Conservation (phyloP, 2,888 invertebrate species). For the Heliconius aoede region DNA sequence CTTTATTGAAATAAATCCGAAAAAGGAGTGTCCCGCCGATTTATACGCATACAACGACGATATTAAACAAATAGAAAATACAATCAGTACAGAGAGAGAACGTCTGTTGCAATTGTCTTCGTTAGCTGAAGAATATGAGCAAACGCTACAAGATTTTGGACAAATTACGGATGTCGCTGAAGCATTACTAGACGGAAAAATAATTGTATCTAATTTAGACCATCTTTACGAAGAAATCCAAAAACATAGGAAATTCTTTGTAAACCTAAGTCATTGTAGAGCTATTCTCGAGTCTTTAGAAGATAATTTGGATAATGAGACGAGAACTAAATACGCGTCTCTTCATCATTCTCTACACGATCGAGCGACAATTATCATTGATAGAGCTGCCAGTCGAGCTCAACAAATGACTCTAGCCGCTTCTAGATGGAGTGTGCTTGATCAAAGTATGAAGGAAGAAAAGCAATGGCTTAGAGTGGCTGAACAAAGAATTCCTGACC, state of each 20-base stretch:
- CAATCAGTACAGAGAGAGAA: conserved; percentile 88
- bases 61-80: conserved; percentile 87
- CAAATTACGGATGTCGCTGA: conserved; percentile 94
- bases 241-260: conserved; percentile 94
- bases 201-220: conserved; percentile 89
- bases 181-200: conserved; percentile 89
- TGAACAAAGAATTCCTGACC: conserved; percentile 91
- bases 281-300: conserved; percentile 93
- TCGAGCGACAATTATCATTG: conserved; percentile 89
- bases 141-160: conserved; percentile 92
- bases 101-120: conserved; percentile 89
- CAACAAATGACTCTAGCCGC: conserved; percentile 94
- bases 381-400: conserved; percentile 91
- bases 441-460: conserved; percentile 93
- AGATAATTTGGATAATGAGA: conserved; percentile 91
- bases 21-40: conserved; percentile 87
- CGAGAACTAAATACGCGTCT: conserved; percentile 87
- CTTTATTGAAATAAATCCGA: conserved; percentile 87
- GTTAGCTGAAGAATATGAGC: conserved; percentile 93
- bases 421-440: conserved; percentile 91
- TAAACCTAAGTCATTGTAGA: conserved; percentile 93
- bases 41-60: conserved; percentile 87
- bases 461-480: conserved; percentile 92
- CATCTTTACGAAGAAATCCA: conserved; percentile 95
- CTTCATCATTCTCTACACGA: conserved; percentile 91